Percentiles rank a stretch among this genome's conserved stretches.
Conservation (phyloP, 1,140 invertebrate genomes). For the Lutraria rhynchaena region DNA sequence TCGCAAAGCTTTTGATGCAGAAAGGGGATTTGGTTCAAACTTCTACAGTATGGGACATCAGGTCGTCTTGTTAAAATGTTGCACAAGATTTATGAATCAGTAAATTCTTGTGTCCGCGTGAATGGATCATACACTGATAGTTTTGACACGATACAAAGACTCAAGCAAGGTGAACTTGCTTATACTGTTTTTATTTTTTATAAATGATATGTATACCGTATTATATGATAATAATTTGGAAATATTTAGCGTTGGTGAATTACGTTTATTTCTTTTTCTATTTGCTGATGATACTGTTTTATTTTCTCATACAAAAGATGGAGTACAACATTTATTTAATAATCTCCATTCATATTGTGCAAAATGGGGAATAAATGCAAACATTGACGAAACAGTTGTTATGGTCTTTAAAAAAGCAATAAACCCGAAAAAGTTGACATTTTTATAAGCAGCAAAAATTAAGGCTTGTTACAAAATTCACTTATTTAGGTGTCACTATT, state of each 20-base stretch:
- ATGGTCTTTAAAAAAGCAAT: slow-evolving; percentile 21
- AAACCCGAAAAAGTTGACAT: neutral
- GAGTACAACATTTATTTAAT: neutral
- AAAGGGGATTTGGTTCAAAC: no score
- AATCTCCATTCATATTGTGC: neutral
- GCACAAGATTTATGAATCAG: no score
- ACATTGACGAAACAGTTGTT: neutral
- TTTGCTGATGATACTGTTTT: no score
- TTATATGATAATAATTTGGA: no score
- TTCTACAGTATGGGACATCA: neutral
- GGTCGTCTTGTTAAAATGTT: slow-evolving; percentile 17
- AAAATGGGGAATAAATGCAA: neutral
- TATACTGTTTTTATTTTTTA: slow-evolving; percentile 25
- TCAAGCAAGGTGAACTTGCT: slow-evolving; percentile 47
- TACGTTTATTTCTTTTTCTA: no score
- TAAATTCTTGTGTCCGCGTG: neutral
- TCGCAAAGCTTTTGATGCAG: neutral
- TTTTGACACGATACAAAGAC: neutral
- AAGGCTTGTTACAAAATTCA: no score
- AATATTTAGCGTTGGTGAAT: no score
- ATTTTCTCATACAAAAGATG: neutral
- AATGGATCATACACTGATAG: neutral
- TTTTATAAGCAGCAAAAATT: neutral
- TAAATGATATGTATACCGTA: slow-evolving; percentile 10
- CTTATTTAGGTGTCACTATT: neutral